These are phyloP conservation scores for Stylophora pistillata DNA, from an alignment of 64 coral and sea anemone species.

Conservation along the genomic window DNA sequence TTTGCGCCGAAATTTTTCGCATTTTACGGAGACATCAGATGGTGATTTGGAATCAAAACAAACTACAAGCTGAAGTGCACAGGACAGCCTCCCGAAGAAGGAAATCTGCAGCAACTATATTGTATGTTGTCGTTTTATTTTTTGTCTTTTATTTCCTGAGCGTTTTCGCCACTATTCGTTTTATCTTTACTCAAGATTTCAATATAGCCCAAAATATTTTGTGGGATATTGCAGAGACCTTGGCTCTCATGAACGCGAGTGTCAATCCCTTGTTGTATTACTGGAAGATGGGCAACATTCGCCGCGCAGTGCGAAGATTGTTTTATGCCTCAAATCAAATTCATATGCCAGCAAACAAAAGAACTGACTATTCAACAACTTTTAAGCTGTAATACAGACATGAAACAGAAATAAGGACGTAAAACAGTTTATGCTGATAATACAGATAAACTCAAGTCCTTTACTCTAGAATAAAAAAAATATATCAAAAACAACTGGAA, in stretches of 20 bases:
- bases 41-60: neutral
- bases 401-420: neutral
- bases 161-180: neutral
- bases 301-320: neutral
- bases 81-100: neutral
- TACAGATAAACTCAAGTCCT: too few species aligned
- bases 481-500: too few species aligned
- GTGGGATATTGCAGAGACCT: neutral
- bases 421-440: neutral
- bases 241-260: constrained; percentile 9
- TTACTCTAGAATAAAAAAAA: too few species aligned
- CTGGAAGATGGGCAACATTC: constrained; percentile 25
- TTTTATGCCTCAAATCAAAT: neutral
- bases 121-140: neutral
- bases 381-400: neutral
- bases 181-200: neutral
- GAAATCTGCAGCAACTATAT: neutral
- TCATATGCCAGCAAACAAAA: neutral
- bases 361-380: neutral
- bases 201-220: neutral
- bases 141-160: neutral
- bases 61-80: neutral
- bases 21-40: constrained; percentile 5
- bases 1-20: constrained; percentile 8
- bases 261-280: constrained; percentile 1